A percentile compares a stretch with the other conserved stretches of the same genome.
Evolutionary conservation across 2,113 vertebrate genomes (phyloP).

Genomic region (Microtus richardsoni): DNA sequence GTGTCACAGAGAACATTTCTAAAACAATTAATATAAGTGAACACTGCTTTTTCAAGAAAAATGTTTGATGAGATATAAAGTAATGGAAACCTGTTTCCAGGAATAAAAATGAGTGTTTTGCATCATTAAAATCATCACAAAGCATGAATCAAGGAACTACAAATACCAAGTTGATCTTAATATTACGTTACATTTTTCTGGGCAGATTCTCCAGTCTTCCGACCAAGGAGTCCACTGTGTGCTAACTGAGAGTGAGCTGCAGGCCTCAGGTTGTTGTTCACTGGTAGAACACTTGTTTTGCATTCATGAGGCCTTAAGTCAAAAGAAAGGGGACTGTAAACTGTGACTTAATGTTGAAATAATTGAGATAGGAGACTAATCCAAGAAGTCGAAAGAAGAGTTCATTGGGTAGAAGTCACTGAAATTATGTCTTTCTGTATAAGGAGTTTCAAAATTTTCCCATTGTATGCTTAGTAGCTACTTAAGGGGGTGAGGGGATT

Average conservation of each 20-base stretch:
- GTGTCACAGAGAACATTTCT: conserved; percentile 52
- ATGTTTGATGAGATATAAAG: conserved; percentile 32
- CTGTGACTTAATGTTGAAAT: conserved; percentile 16
- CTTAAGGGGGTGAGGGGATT: not conserved
- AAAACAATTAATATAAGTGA: conserved; percentile 71
- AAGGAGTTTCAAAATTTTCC: not conserved
- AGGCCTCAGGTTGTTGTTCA: not conserved
- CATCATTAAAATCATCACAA: not conserved
- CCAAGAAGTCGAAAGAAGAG: not conserved
- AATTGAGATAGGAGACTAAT: not conserved
- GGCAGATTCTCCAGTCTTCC: not conserved
- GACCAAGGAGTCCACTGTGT: not conserved
- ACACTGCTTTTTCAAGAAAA: conserved; percentile 11
- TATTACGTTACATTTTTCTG: not conserved
- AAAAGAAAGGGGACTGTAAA: not conserved
- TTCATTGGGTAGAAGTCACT: not conserved
- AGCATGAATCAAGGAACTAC: not conserved
- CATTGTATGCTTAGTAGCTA: not conserved
- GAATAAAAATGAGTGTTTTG: conserved; percentile 42
- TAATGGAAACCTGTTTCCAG: not conserved
- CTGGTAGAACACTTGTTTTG: not conserved
- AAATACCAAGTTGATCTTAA: not conserved
- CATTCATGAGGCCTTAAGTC: not conserved
- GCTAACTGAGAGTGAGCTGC: not conserved
- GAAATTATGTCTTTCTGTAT: not conserved